Conservation (phyloP, 1,140 invertebrate genomes). For the Plutomurus gul region DNA sequence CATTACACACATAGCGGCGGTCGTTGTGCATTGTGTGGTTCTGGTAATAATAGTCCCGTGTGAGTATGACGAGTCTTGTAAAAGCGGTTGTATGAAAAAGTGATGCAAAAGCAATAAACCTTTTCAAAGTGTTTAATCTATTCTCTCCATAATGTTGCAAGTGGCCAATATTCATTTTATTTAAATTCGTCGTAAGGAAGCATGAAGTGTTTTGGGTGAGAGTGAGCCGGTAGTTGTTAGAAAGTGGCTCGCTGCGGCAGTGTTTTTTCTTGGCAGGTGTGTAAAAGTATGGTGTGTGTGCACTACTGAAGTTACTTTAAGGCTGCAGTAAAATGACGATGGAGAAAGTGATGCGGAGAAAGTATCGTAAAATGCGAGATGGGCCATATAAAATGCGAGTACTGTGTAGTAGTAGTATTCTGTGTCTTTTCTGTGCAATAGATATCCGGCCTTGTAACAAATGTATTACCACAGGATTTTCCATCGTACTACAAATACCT, state of each 20-base stretch:
- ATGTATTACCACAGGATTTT: too few relatives aligned
- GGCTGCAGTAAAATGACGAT: background rate
- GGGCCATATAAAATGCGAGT: background rate
- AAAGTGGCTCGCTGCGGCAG: too few relatives aligned
- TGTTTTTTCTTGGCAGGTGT: too few relatives aligned
- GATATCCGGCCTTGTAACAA: too few relatives aligned
- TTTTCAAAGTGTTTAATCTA: conserved; percentile 2
- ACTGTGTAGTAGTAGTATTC: too few relatives aligned
- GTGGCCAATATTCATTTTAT: background rate
- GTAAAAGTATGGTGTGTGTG: background rate
- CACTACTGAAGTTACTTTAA: background rate
- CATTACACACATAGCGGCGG: too few relatives aligned
- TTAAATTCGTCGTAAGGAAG: background rate
- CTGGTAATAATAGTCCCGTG: too few relatives aligned
- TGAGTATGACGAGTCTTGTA: too few relatives aligned
- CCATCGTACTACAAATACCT: too few relatives aligned
- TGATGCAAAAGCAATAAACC: conserved; percentile 3
- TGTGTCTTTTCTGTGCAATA: too few relatives aligned
- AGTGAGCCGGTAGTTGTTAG: background rate
- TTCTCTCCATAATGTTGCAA: conserved; percentile 5
- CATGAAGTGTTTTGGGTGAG: too few relatives aligned
- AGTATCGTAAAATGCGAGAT: conserved; percentile 12
- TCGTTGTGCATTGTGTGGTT: too few relatives aligned
- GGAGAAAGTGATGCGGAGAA: conserved; percentile 7
- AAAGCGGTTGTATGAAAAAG: background rate